Evolutionary conservation across 2,113 vertebrate species (phyloP).

Genomic region (Neoarius graeffei): DNA sequence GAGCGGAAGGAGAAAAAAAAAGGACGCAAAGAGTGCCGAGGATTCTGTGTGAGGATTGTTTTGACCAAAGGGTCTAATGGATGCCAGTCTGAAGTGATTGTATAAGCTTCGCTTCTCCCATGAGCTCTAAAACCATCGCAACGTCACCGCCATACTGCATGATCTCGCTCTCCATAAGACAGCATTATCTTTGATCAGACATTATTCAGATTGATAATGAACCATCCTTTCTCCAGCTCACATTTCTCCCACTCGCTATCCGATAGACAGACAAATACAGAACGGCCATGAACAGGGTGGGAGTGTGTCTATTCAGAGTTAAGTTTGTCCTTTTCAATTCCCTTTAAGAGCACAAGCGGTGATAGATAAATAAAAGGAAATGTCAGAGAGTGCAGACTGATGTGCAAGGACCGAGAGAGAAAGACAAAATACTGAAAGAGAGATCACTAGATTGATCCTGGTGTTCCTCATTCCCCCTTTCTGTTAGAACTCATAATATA

Average conservation of each 20-base stretch:
- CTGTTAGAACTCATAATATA: slow-evolving; percentile 6
- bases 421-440: not conserved
- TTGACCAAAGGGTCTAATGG: slow-evolving; percentile 26
- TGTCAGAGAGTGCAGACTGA: slow-evolving; percentile 22
- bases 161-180: not conserved
- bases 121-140: slow-evolving; percentile 9
- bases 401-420: slow-evolving; percentile 1
- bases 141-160: not conserved
- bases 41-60: slow-evolving; percentile 5
- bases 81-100: slow-evolving; percentile 25
- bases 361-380: slow-evolving; percentile 36
- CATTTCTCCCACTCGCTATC: slow-evolving; percentile 28
- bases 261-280: slow-evolving; percentile 43
- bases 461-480: slow-evolving; percentile 18
- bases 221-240: slow-evolving; percentile 8
- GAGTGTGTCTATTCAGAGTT: slow-evolving; percentile 8
- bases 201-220: slow-evolving; percentile 37
- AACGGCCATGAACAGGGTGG: not conserved
- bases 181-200: slow-evolving; percentile 35
- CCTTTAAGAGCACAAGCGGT: slow-evolving; percentile 37
- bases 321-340: slow-evolving; percentile 39
- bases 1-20: not conserved
- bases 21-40: not conserved
- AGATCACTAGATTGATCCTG: not conserved
- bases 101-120: not conserved